Conservation (phyloP, 2,797 vertebrate genomes). For the Cyclopterus lumpus region DNA sequence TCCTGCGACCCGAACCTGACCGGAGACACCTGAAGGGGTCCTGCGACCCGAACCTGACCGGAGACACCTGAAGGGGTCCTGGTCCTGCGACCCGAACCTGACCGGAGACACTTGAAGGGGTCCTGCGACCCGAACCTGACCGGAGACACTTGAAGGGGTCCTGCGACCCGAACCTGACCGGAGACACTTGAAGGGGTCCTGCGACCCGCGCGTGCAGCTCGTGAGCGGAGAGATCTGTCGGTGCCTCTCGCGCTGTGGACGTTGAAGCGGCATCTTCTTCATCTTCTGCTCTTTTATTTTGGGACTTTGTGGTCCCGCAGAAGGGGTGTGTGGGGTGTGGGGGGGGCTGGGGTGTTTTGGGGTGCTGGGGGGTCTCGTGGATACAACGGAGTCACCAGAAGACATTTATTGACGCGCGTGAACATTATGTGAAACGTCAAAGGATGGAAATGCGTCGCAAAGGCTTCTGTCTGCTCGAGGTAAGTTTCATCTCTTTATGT, state of each 20-base stretch:
- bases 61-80: constrained; percentile 30
- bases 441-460: constrained; percentile 68
- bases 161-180: neutral
- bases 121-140: neutral
- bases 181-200: constrained; percentile 30
- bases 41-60: neutral
- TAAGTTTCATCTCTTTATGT: constrained; percentile 51
- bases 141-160: constrained; percentile 26
- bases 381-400: constrained; percentile 7
- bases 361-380: too few species aligned
- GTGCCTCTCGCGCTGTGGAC: too few species aligned
- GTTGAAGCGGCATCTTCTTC: too few species aligned
- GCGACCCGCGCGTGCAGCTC: too few species aligned
- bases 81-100: neutral
- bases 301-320: too few species aligned
- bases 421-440: constrained; percentile 60
- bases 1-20: neutral
- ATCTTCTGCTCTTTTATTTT: too few species aligned
- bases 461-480: constrained; percentile 69
- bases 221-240: too few species aligned
- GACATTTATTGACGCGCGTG: constrained; percentile 19
- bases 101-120: constrained; percentile 26
- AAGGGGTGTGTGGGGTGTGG: too few species aligned
- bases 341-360: too few species aligned
- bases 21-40: constrained; percentile 26